A percentile compares a stretch with the other conserved stretches of the same genome.
Conservation (phyloP, 2,888 invertebrate species). For the Eilema griseolum region DNA sequence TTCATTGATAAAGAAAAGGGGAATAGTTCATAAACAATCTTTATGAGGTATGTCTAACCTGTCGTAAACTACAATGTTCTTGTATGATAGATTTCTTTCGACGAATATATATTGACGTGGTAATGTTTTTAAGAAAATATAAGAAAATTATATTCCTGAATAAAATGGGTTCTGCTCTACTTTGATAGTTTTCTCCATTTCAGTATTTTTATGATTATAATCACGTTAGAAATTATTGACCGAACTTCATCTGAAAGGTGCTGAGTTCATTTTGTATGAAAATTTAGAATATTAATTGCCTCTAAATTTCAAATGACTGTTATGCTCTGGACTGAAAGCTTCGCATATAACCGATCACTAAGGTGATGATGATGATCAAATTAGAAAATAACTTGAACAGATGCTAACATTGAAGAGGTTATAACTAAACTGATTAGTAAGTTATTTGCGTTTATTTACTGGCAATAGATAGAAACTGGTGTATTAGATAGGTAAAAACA, state of each 20-base stretch:
- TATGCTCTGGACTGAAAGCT: too few species aligned
- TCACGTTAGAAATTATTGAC: background rate
- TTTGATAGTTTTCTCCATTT: conserved; percentile 4
- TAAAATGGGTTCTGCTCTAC: background rate
- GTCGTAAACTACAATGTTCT: conserved; percentile 43
- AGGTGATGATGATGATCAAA: conserved; percentile 1
- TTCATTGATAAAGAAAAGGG: conserved; percentile 41
- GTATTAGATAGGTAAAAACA: conserved; percentile 21
- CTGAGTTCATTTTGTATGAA: too few species aligned
- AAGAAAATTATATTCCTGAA: conserved; percentile 22
- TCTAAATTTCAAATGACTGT: too few species aligned
- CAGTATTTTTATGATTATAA: background rate
- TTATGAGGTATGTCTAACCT: conserved; percentile 45
- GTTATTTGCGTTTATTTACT: conserved; percentile 9
- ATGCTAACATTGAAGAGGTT: background rate
- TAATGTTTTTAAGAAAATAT: conserved; percentile 20
- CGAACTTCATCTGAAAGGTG: too few species aligned
- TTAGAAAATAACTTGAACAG: conserved; percentile 18
- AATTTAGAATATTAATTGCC: too few species aligned
- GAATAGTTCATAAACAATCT: conserved; percentile 42
- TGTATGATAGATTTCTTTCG: conserved; percentile 36
- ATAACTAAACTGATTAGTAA: background rate
- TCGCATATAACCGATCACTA: background rate
- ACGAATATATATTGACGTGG: conserved; percentile 18
- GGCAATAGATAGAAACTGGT: conserved; percentile 22